phyloP scores from a whole-genome alignment of 2,888 invertebrate genomes.

The Nasonovia ribisnigri region DNA sequence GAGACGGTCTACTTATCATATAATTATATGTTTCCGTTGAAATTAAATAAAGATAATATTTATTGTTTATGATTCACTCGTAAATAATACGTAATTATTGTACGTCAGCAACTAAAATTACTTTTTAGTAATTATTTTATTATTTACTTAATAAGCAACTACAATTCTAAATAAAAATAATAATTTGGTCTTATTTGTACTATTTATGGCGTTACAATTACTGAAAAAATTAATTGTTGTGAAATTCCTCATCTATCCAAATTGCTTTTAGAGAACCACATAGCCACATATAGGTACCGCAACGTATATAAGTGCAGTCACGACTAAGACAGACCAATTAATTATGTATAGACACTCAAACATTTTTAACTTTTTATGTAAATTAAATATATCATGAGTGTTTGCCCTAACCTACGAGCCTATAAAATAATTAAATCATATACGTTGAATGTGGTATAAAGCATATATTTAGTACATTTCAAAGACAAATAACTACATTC shows the following conservation, averaged over 20 bases:
- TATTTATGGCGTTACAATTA: neutral
- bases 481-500: neutral
- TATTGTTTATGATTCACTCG: neutral
- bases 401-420: neutral
- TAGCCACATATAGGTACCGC: neutral
- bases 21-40: neutral
- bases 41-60: neutral
- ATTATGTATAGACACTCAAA: neutral
- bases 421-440: neutral
- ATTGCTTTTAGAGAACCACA: neutral
- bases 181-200: neutral
- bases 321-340: neutral
- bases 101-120: neutral
- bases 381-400: conserved; percentile 9
- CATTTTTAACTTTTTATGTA: neutral
- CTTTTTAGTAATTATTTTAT: neutral
- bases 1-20: neutral
- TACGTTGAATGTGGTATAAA: neutral
- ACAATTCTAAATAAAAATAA: neutral
- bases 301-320: neutral
- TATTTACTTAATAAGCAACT: neutral
- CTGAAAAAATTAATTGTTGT: neutral
- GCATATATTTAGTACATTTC: neutral
- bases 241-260: neutral
- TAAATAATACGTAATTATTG: neutral